Conservation (phyloP, 64 coral and sea anemone species). For the Montipora capricornis region DNA sequence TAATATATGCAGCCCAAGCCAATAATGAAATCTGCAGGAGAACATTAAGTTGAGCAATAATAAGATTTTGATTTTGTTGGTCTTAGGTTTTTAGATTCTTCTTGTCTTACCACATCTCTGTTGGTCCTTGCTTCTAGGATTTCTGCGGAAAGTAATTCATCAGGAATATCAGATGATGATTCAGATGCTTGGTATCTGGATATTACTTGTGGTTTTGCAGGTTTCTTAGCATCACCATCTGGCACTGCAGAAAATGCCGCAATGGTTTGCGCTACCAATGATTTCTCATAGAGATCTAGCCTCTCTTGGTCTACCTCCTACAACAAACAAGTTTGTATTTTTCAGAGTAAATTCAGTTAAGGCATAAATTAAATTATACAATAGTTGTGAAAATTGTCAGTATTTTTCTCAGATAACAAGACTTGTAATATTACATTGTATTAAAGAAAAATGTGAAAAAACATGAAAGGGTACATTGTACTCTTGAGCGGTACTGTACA, state of each 20-base stretch:
- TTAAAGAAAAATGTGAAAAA: no score
- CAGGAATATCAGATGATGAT: slow-evolving; percentile 56
- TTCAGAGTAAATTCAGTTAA: no score
- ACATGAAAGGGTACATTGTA: no score
- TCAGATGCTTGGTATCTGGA: slow-evolving; percentile 49
- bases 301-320: slow-evolving; percentile 54
- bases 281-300: slow-evolving; percentile 84
- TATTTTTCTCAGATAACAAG: no score
- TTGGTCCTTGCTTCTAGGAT: slow-evolving; percentile 91
- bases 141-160: slow-evolving; percentile 82
- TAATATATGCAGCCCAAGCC: no score
- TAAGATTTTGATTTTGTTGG: no score
- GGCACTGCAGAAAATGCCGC: slow-evolving; percentile 88
- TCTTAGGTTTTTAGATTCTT: background rate
- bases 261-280: slow-evolving; percentile 95
- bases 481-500: no score
- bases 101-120: slow-evolving; percentile 87
- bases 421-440: no score
- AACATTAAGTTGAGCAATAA: no score
- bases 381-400: no score
- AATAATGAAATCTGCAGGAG: no score
- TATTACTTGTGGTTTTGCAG: slow-evolving; percentile 40
- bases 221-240: slow-evolving; percentile 28
- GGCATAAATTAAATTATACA: no score
- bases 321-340: background rate